Percentiles rank a stretch among this genome's conserved stretches.
These are phyloP conservation scores for Halictus quadricinctus DNA, from an alignment of 2,888 invertebrate species.

Conservation along the genomic window DNA sequence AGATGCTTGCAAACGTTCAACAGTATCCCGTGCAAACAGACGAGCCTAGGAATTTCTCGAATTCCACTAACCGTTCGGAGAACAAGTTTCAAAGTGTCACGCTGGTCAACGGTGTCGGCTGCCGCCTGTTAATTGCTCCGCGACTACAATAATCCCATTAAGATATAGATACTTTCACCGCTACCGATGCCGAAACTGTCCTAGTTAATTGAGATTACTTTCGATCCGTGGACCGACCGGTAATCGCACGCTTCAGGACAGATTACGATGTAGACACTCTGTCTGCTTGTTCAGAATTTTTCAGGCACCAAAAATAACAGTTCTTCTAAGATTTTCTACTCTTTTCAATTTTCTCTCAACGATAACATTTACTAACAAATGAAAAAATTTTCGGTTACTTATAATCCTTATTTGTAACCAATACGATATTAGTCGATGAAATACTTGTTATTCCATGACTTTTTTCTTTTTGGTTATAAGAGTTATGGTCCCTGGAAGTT, in stretches of 20 bases:
- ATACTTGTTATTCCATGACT: too few relatives aligned
- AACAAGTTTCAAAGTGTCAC: constrained; percentile 8
- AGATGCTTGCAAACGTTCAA: not conserved
- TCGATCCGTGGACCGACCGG: not conserved
- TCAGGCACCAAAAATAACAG: not conserved
- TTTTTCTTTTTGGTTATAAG: too few relatives aligned
- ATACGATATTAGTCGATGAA: too few relatives aligned
- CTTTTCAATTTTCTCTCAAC: too few relatives aligned
- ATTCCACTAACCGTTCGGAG: not conserved
- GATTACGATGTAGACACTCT: too few relatives aligned
- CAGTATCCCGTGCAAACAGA: not conserved
- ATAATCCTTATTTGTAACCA: too few relatives aligned
- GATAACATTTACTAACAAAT: too few relatives aligned
- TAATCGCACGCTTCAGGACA: not conserved
- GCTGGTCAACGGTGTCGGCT: not conserved
- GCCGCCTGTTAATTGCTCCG: not conserved
- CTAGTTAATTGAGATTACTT: not conserved
- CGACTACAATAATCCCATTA: not conserved
- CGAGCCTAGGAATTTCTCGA: not conserved
- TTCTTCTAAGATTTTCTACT: too few relatives aligned
- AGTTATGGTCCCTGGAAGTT: too few relatives aligned
- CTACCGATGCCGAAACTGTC: not conserved
- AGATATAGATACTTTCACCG: constrained; percentile 1
- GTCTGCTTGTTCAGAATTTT: not conserved
- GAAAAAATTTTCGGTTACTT: too few relatives aligned